These are phyloP conservation scores for Epinotia demarniana DNA, from an alignment of 2,888 invertebrate genomes.

Conservation along the genomic window DNA sequence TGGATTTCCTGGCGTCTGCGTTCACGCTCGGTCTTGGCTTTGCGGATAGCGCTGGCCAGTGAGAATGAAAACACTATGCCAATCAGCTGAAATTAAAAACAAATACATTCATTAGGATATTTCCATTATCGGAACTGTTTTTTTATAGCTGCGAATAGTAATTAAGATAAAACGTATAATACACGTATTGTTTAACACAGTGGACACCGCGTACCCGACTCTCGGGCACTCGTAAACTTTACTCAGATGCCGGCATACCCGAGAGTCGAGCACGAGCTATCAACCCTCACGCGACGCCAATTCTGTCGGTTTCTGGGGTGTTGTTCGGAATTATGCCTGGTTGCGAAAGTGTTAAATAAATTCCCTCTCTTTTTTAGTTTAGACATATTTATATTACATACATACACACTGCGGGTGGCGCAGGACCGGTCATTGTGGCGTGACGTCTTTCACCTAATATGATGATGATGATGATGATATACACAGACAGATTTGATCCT, in stretches of 20 bases:
- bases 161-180: slow-evolving; percentile 5
- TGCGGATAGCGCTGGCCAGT: slow-evolving; percentile 93
- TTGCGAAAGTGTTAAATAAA: no score
- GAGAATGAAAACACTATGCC: slow-evolving; percentile 96
- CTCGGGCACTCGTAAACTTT: no score
- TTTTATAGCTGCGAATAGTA: not conserved
- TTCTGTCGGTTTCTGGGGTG: no score
- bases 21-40: slow-evolving; percentile 89
- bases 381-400: not conserved
- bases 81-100: slow-evolving; percentile 86
- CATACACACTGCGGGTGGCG: not conserved
- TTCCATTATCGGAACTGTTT: not conserved
- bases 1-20: slow-evolving; percentile 88
- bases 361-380: not conserved
- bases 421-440: no score
- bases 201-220: no score
- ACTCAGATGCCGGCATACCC: no score
- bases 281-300: no score
- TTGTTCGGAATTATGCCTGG: no score
- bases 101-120: slow-evolving; percentile 41
- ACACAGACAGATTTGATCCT: not conserved
- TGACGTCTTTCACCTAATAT: no score
- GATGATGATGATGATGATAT: no score
- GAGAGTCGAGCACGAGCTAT: no score
- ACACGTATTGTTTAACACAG: no score